phyloP scores from a whole-genome alignment of 1,140 invertebrate genomes.

The Cherax destructor region DNA sequence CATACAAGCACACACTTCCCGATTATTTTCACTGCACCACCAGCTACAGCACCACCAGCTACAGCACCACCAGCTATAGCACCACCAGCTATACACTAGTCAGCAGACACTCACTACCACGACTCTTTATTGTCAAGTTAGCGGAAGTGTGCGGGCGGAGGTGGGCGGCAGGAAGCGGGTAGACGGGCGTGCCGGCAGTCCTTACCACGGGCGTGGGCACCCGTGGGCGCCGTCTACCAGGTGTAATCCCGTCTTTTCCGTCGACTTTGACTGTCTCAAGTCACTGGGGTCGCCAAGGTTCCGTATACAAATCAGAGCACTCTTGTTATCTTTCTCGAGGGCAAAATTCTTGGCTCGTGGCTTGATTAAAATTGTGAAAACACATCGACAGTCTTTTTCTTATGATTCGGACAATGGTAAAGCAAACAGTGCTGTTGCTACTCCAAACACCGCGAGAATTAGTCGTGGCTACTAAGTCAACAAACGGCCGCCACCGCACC shows the following conservation, averaged over 20 bases:
- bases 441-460: conserved; percentile 72
- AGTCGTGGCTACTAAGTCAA: conserved; percentile 71
- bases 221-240: conserved; percentile 16
- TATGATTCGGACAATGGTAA: conserved; percentile 71
- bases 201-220: not conserved
- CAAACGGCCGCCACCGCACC: conserved; percentile 61
- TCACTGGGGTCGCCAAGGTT: conserved; percentile 7
- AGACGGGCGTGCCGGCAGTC: not conserved
- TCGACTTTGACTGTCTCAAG: conserved; percentile 23
- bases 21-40: conserved; percentile 10
- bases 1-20: conserved; percentile 6
- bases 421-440: conserved; percentile 72
- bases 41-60: conserved; percentile 11
- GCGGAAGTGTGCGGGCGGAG: conserved; percentile 16
- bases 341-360: conserved; percentile 38
- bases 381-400: conserved; percentile 66
- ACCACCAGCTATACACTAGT: not conserved
- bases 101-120: not conserved
- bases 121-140: not conserved
- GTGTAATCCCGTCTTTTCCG: conserved; percentile 26
- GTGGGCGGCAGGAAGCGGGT: conserved; percentile 8
- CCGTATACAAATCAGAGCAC: conserved; percentile 50
- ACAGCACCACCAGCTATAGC: conserved; percentile 10
- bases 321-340: conserved; percentile 46
- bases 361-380: conserved; percentile 69